Percentiles rank a stretch among this genome's conserved stretches.
phyloP scores from a whole-genome alignment of 2,797 vertebrate genomes.

The Hippoglossus hippoglossus region DNA sequence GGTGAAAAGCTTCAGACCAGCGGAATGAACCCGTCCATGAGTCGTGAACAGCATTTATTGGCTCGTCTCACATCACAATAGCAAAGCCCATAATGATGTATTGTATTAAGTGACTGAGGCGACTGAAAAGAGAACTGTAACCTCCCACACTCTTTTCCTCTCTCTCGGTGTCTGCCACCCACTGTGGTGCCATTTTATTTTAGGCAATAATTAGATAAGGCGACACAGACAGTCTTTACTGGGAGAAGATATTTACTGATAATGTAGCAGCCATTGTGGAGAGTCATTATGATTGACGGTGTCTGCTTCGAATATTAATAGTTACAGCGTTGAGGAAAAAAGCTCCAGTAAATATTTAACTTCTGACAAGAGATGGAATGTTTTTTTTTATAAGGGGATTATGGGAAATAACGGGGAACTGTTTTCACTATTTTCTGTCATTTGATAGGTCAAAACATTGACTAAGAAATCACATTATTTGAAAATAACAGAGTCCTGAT shows the following conservation, averaged over 20 bases:
- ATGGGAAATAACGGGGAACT: too few species aligned
- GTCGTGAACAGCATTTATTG: slow-evolving; percentile 24
- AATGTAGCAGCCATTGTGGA: slow-evolving; percentile 2
- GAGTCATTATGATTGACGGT: slow-evolving; percentile 10
- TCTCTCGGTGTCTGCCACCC: slow-evolving; percentile 26
- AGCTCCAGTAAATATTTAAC: not conserved
- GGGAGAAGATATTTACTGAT: slow-evolving; percentile 21
- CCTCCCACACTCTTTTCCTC: not conserved
- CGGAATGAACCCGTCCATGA: slow-evolving; percentile 6
- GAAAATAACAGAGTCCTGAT: not conserved
- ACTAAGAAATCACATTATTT: not conserved
- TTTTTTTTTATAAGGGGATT: not conserved
- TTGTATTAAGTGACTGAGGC: slow-evolving; percentile 30
- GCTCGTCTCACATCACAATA: slow-evolving; percentile 32
- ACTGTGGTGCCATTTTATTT: slow-evolving; percentile 20
- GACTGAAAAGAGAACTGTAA: slow-evolving; percentile 19
- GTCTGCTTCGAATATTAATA: not conserved
- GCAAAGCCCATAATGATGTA: slow-evolving; percentile 41
- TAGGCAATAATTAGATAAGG: slow-evolving; percentile 39
- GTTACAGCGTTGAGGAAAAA: slow-evolving; percentile 2
- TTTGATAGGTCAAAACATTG: not conserved
- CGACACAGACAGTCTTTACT: slow-evolving; percentile 12
- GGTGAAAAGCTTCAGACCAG: slow-evolving; percentile 17
- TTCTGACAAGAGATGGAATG: not conserved
- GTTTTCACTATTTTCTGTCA: not conserved